A percentile compares a stretch with the other conserved stretches of the same genome.
Conservation (phyloP, 1,140 invertebrate species). For the Drosophila ercepeae region DNA sequence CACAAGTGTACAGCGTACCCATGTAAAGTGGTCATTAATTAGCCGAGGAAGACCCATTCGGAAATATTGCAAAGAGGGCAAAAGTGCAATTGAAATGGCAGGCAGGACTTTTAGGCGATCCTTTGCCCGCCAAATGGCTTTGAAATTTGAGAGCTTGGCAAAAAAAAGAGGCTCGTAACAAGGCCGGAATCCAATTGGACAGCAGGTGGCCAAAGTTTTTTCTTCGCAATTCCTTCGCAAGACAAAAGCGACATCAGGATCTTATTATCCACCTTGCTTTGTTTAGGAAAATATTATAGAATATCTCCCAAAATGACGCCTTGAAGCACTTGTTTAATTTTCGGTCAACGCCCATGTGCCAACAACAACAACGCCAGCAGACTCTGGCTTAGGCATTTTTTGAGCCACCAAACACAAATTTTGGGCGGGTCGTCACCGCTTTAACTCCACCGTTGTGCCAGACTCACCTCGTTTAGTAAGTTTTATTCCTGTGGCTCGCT, state of each 20-base stretch:
- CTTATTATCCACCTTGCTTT: not conserved
- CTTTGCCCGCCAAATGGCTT: constrained; percentile 26
- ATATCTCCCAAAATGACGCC: not conserved
- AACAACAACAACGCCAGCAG: constrained; percentile 53
- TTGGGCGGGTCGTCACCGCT: constrained; percentile 65
- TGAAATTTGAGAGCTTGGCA: constrained; percentile 53
- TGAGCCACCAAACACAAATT: constrained; percentile 53
- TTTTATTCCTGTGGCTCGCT: constrained; percentile 4
- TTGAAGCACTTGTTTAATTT: constrained; percentile 33
- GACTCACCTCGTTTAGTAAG: constrained; percentile 25
- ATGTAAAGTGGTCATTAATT: constrained; percentile 75
- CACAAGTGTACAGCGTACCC: constrained; percentile 1
- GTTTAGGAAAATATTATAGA: not conserved
- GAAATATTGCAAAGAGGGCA: constrained; percentile 54
- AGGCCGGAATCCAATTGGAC: constrained; percentile 56
- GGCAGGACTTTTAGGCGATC: constrained; percentile 47
- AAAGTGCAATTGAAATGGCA: constrained; percentile 68
- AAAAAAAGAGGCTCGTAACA: not conserved
- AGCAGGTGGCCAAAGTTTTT: constrained; percentile 57
- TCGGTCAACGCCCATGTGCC: constrained; percentile 81
- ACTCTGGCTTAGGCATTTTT: constrained; percentile 54
- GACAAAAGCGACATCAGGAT: not conserved
- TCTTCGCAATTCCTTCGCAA: not conserved
- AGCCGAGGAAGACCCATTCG: constrained; percentile 56
- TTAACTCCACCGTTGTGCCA: not conserved